Base-by-base conservation (phyloP, 2,113 vertebrate species). In the Daubentonia madagascariensis region DNA sequence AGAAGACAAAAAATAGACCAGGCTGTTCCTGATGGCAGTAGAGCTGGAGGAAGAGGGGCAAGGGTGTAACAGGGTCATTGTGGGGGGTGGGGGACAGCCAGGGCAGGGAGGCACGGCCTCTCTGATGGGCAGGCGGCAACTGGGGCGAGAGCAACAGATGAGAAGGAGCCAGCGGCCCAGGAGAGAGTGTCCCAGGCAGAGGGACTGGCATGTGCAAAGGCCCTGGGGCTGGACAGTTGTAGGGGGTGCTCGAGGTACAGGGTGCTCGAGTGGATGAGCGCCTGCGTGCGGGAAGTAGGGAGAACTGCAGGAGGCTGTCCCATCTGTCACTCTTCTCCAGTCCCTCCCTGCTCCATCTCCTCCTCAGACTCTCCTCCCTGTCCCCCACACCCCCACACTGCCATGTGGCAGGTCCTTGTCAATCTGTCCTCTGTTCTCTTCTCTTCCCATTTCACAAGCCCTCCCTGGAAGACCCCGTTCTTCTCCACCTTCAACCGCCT, bases 201-300 rank as follows among this genome's bases (percentile, higher is more conserved):
- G 11, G 9, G 10, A 25, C 9, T 0, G 0, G 14, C 3, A 1
- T 0, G 52, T 48, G 75, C 63, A 43, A 54, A 75, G 67, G 65
- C 22, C 80, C 85, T 85, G 65, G 12, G 35, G 45, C 8, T 0
- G 32, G 45, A 18, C 0, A 3, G 52, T 37, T 37, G 72, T 52
- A 12, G 18, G 80, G 18, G 9, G 43, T 3, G 14, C 23, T 1
- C 3, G 2, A 75, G 43, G 40, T 35, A 1, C 10, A 13, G 50
- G 79, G 23, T 0, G 4, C 22, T 23, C 12, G 3, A 0, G 23
- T 12, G 4, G 43, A 7, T 8, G 45, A 23, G 57, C 4, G 1
- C 16, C 43, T 18, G 18, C 12, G 6, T 18, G 8, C 73, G 17
- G 32, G 73, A 48, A 17, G 4, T 5, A 17, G 2, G 8, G 45